Evolutionary conservation across 30 jellyfish, hydroid and myxozoan species (phyloP), one percentile per base, ranked within the genome.

Genomic region (Nemopilema nomurai): DNA sequence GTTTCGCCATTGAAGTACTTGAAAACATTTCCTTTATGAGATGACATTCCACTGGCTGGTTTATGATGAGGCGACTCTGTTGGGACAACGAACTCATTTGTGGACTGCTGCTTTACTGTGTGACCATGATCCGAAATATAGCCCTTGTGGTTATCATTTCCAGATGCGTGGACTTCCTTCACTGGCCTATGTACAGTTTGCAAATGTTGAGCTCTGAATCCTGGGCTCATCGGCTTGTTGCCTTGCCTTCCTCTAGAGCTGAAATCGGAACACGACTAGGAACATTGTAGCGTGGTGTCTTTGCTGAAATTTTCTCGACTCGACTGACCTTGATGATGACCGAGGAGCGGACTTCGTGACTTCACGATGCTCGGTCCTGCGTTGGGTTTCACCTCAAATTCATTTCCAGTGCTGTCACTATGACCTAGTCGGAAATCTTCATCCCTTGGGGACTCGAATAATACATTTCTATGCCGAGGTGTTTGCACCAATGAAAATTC

Each of bases 391-490:
- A 22, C 72, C 22, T 78, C 79, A 64, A 63, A 78, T 16, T 32
- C 79, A 49, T 74, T 49, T 62, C 63, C 67, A 0, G 26, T 20
- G 33, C 66, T 32, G 1, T 26, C 18, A 8, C 18, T 33, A 18
- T 78, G 23, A 29, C 31, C 69, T 13, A 8, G 18, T 18, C 72
- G 28, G 27, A 78, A 78, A 18, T 65, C 77, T 22, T 30, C 88
- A 62, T 78, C n/a, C 30, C 24, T 78, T 18, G 79, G 72, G 27
- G 31, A 27, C 80, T 78, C 79, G 18, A 57, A 29, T 8, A 71
- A 25, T 1, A 16, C 50, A 1, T 18, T 26, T 1, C 50, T 32
- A n/a, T 67, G 77, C 6, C 29, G 17, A 3, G n/a, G 18, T 18
- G 6, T 41, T 13, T 41, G 6, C 13, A 13, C 57, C 57, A 41